Conservation (phyloP, 2,888 invertebrate species). For the Eupithecia subfuscata region DNA sequence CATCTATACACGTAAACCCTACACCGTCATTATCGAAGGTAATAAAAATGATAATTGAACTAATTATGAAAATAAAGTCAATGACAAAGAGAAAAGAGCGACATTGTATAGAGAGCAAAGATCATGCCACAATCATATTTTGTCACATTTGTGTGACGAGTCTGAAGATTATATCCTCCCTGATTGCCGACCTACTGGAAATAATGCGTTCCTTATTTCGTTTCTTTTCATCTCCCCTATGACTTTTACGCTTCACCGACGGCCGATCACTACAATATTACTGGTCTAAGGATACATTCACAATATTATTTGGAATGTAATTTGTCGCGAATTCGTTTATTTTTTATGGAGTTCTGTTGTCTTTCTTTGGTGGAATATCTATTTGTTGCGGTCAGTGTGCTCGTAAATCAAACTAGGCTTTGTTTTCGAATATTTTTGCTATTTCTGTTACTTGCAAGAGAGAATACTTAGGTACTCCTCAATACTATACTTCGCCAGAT, state of each 20-base stretch:
- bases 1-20: neutral
- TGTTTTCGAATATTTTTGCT: conserved; percentile 5
- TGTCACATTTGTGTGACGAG: conserved; percentile 57
- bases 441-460: neutral
- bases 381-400: conserved; percentile 32
- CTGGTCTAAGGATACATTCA: conserved; percentile 55
- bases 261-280: conserved; percentile 57
- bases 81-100: neutral
- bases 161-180: conserved; percentile 62
- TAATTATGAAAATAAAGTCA: neutral
- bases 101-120: conserved; percentile 10
- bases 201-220: conserved; percentile 64
- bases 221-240: conserved; percentile 53
- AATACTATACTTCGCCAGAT: no score
- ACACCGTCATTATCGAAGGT: neutral
- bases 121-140: conserved; percentile 47
- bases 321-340: conserved; percentile 52
- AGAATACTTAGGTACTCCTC: no score
- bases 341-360: conserved; percentile 42
- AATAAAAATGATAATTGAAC: neutral
- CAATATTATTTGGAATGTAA: conserved; percentile 63
- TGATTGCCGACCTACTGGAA: conserved; percentile 66
- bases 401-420: conserved; percentile 31
- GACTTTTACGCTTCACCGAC: conserved; percentile 58
- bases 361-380: conserved; percentile 21